Evolutionary conservation across 2,888 invertebrate species (phyloP), one percentile per base, ranked within the genome.

Genomic region (Plutella xylostella): DNA sequence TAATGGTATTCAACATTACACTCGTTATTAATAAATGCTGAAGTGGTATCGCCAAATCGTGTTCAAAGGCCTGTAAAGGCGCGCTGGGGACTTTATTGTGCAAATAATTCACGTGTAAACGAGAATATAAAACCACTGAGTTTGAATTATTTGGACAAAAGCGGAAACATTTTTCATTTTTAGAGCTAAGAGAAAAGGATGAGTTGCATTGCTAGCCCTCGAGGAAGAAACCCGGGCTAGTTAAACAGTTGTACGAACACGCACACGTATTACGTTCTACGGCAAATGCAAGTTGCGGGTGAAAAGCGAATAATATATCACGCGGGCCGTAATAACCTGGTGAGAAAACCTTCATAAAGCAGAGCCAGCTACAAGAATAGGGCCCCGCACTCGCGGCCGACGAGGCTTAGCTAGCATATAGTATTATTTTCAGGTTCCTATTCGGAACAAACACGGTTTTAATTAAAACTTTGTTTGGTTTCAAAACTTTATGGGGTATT

Each of bases 131-230:
- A 48, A 50, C 34, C 45, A 38, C 48, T 47, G 49, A 46, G 33
- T 42, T 34, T 33, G 52, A 55, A 53, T 52, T 55, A 55, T 54
- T 55, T 53, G 52, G 52, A 51, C 47, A 48, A 55, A 54, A 54
- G 52, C 45, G 50, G 46, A 46, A 40, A 50, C 52, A 48, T 51
- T 55, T 54, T 57, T 53, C 50, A 50, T 43, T 46, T 48, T 49
- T 34, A 42, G 45, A 46, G 46, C 46, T 42, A 50, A 51, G 53
- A 52, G 52, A 51, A 43, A 43, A 43, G 43, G 33, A 45, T 40
- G 45, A 38, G 45, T 45, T 30, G 14, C 47, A 45, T 33, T 42
- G 20, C 17, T 15, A 35, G 43, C 34, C 41, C 35, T 34, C 34
- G 28, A 35, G 42, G 38, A 37, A 44, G 33, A 22, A 33, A 18